Evolutionary conservation across 2,888 invertebrate genomes (phyloP), one percentile per base, ranked within the genome.

Genomic region (Sisyra nigra): DNA sequence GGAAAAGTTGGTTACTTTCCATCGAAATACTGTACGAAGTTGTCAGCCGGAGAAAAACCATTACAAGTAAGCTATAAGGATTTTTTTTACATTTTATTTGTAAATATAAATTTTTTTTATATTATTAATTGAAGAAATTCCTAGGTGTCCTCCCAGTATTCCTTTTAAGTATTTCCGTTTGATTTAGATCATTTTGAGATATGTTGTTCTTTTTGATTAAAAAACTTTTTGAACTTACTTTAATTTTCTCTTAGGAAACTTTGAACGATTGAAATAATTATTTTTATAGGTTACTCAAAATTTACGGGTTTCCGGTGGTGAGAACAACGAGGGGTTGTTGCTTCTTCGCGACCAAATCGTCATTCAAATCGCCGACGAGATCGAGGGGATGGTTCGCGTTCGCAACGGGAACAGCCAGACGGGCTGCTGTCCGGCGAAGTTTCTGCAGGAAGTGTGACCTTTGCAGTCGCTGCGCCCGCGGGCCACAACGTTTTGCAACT

Each of bases 381-480:
- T 87, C 1, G 88, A 91, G 55, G 93, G 92, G 18, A 89, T 91
- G 76, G 85, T 93, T 48, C 84, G 87, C 78, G 88, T 94, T 48
- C 77, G 92, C 43, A 87, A 87, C 38, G 91, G 91, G 1, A 87
- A 89, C 57, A 89, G 88, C 68, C 86, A 87, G 52, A 88, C 91
- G 63, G 89, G 87, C 46, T 80, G 87, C 50, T 94, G 93, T 64
- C 93, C 93, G n/a, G 65, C 88, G 34, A 91, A 89, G 63, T 94
- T 89, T 60, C 73, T 94, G 48, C 87, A 89, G 68, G 92, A 93
- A 68, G 88, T 91, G 81, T 89, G 88, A 88, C 86, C 72, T 69
- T 54, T 57, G 50, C 17, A 14, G n/a, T 7, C 11, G 18, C 19
- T n/a, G 34, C 9, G 10, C 2, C 11, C 15, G 34, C 7, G 11